Conservation (phyloP, 1,140 invertebrate genomes). For the Panagrolaimus sp. region DNA sequence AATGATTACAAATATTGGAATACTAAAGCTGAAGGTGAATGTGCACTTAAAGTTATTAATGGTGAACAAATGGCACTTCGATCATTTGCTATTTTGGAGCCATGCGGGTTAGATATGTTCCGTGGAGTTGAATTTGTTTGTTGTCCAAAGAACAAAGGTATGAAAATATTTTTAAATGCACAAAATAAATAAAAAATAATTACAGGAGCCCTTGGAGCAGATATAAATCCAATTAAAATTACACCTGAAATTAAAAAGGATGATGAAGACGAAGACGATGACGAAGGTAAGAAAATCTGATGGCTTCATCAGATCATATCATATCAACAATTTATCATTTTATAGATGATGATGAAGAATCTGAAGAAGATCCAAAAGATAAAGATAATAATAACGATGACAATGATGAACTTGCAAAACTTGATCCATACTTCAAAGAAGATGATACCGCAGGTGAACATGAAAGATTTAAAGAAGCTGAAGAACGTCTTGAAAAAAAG, state of each 20-base stretch:
- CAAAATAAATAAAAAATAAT: too few species aligned
- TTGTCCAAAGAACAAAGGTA: constrained; percentile 65
- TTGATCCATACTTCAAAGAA: constrained; percentile 76
- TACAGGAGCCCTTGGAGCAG: too few species aligned
- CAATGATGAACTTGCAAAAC: constrained; percentile 44
- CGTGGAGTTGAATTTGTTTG: constrained; percentile 98
- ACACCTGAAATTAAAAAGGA: constrained; percentile 25
- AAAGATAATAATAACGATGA: constrained; percentile 35
- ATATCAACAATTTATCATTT: background rate
- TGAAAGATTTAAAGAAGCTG: constrained; percentile 80
- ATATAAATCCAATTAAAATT: too few species aligned
- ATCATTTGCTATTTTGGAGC: constrained; percentile 91
- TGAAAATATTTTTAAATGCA: background rate
- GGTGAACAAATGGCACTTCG: constrained; percentile 75
- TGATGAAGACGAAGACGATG: constrained; percentile 69
- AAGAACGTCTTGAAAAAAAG: constrained; percentile 82
- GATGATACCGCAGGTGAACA: constrained; percentile 89
- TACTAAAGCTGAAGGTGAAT: constrained; percentile 80
- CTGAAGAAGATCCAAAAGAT: constrained; percentile 24
- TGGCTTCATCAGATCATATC: background rate
- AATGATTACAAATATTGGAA: constrained; percentile 90
- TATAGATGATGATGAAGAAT: constrained; percentile 35
- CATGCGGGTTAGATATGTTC: constrained; percentile 91
- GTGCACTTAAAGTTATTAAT: constrained; percentile 65
- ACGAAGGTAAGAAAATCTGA: constrained; percentile 23